Evolutionary conservation across 1,140 invertebrate genomes (phyloP).

Genomic region (Listronotus bonariensis): DNA sequence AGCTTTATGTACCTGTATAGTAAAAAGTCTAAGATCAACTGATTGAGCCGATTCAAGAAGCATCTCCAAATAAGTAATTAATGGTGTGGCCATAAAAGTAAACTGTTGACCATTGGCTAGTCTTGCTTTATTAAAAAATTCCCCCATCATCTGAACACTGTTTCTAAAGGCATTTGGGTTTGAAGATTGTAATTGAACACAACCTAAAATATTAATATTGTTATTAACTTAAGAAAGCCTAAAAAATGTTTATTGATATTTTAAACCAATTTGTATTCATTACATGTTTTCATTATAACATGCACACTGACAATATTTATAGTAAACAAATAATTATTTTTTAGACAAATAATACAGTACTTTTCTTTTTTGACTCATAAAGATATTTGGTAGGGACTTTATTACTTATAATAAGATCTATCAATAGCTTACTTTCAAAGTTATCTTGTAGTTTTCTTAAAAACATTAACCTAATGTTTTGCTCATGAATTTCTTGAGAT

Average conservation of each 20-base stretch:
- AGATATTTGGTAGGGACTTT: no score
- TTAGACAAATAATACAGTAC: no score
- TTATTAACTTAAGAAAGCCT: constrained; percentile 3
- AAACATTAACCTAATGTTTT: constrained; percentile 40
- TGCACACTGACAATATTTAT: no score
- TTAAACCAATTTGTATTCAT: no score
- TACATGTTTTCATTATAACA: no score
- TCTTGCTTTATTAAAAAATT: constrained; percentile 44
- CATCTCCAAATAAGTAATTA: constrained; percentile 42
- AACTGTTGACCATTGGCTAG: constrained; percentile 39
- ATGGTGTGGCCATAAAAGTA: constrained; percentile 38
- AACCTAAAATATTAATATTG: constrained; percentile 35
- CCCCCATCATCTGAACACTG: constrained; percentile 42
- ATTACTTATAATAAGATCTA: no score
- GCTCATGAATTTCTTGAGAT: constrained; percentile 39
- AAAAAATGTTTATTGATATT: no score
- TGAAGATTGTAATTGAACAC: constrained; percentile 28
- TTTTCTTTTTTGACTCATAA: no score
- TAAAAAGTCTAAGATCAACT: constrained; percentile 41
- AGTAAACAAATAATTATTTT: no score
- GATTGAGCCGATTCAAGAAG: constrained; percentile 36
- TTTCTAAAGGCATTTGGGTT: constrained; percentile 41
- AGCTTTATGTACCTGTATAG: constrained; percentile 44
- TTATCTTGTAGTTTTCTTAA: constrained; percentile 35
- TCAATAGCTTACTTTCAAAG: constrained; percentile 38